phyloP scores from a whole-genome alignment of 2,113 vertebrate genomes.

The Mustelus asterias region DNA sequence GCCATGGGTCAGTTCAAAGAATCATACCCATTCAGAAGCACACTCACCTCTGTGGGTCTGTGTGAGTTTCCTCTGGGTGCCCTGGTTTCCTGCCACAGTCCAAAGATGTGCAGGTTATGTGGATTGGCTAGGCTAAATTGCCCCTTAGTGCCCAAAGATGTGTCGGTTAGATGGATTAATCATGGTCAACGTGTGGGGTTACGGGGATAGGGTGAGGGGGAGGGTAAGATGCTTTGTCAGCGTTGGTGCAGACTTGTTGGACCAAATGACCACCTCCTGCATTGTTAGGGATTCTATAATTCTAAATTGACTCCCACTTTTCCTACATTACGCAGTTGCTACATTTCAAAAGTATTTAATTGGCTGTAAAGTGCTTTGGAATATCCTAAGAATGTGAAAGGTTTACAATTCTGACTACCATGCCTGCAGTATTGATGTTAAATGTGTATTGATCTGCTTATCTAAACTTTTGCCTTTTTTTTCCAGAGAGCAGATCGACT shows the following conservation, averaged over 20 bases:
- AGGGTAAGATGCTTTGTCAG: too few relatives aligned
- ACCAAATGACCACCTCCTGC: too few relatives aligned
- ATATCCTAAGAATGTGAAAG: background rate
- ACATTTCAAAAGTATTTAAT: background rate
- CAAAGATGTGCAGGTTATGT: too few relatives aligned
- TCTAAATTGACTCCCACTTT: background rate
- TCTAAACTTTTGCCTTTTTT: slow-evolving; percentile 34
- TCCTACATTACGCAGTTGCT: background rate
- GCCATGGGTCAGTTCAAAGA: background rate
- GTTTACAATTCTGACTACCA: background rate
- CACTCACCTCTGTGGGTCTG: background rate
- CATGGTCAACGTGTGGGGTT: too few relatives aligned
- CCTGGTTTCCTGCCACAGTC: too few relatives aligned
- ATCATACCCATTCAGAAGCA: background rate
- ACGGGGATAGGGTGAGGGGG: too few relatives aligned
- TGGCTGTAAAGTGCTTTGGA: background rate
- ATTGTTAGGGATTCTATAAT: too few relatives aligned
- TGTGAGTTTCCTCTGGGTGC: too few relatives aligned
- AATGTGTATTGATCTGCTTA: background rate
- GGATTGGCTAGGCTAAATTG: too few relatives aligned
- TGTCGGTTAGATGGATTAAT: too few relatives aligned
- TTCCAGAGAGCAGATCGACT: slow-evolving; percentile 72
- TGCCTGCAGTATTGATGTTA: background rate
- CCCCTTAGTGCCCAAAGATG: too few relatives aligned
- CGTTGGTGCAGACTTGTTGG: too few relatives aligned